Conservation (phyloP, 2,888 invertebrate genomes). For the Steinernema carpocapsae region DNA sequence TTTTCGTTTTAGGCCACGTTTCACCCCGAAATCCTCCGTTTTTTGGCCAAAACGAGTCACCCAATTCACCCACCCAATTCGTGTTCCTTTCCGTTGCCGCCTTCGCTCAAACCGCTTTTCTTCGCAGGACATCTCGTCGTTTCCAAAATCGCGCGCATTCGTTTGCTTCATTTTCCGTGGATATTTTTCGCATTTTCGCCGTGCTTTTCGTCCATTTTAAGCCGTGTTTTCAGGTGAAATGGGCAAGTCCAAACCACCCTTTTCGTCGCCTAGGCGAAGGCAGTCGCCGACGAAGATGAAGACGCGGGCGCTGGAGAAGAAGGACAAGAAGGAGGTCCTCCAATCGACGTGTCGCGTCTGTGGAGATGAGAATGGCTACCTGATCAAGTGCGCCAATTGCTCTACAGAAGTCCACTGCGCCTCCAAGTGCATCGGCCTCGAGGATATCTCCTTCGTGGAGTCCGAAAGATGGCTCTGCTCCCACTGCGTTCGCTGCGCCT, state of each 20-base stretch:
- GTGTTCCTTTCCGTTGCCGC: not conserved
- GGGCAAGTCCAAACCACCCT: not conserved
- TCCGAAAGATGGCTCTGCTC: constrained; percentile 36
- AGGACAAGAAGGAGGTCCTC: constrained; percentile 5
- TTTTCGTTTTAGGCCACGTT: too few species aligned
- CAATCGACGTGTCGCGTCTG: constrained; percentile 33
- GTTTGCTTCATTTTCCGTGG: not conserved
- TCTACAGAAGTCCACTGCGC: constrained; percentile 11
- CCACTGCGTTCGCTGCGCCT: constrained; percentile 27
- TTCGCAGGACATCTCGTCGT: not conserved
- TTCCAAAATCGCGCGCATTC: not conserved
- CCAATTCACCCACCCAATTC: too few species aligned
- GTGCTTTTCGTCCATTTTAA: not conserved
- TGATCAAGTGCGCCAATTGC: constrained; percentile 34
- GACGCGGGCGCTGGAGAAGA: constrained; percentile 36
- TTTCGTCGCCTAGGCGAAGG: not conserved
- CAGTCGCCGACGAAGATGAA: constrained; percentile 33
- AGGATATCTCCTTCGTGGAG: not conserved
- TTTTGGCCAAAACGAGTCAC: too few species aligned
- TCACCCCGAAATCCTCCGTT: too few species aligned
- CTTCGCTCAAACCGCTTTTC: not conserved
- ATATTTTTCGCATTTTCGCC: not conserved
- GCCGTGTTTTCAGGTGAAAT: not conserved
- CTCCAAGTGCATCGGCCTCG: constrained; percentile 23
- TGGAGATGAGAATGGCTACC: not conserved